Evolutionary conservation across 2,888 invertebrate species (phyloP).

Genomic region (Erebia epiphron): DNA sequence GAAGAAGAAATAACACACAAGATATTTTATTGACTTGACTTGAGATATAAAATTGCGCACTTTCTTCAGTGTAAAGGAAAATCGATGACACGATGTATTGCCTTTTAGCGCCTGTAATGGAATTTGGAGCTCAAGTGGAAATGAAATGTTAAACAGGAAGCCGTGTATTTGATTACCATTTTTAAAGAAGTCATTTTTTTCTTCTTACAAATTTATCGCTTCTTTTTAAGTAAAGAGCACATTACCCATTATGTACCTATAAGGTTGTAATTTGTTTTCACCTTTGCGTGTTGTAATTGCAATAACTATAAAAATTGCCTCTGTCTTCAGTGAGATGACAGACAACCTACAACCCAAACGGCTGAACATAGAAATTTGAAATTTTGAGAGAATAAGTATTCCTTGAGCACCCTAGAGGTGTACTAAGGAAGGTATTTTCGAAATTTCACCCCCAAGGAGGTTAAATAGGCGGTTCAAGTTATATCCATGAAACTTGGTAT

Average conservation of each 20-base stretch:
- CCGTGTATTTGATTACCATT: conserved; percentile 23
- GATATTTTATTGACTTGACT: conserved; percentile 12
- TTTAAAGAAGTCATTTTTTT: neutral
- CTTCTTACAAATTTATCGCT: neutral
- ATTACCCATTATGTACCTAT: neutral
- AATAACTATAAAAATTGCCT: too few species aligned
- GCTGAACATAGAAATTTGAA: too few species aligned
- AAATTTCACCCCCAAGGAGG: too few species aligned
- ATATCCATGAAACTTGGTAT: too few species aligned
- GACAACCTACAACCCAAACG: too few species aligned
- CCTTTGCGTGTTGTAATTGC: too few species aligned
- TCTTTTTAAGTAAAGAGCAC: neutral
- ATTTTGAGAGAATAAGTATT: too few species aligned
- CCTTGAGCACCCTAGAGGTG: too few species aligned
- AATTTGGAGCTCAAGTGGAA: conserved; percentile 16
- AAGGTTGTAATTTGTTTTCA: too few species aligned
- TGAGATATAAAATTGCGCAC: conserved; percentile 14
- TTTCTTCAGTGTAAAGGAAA: conserved; percentile 12
- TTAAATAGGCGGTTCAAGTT: too few species aligned
- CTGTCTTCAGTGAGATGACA: too few species aligned
- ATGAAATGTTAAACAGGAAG: conserved; percentile 18
- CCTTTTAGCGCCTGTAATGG: conserved; percentile 14
- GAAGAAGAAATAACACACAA: neutral
- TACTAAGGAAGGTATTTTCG: too few species aligned
- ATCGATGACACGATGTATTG: conserved; percentile 19